Conservation (phyloP, 2,888 invertebrate species). For the Plebejus argus region DNA sequence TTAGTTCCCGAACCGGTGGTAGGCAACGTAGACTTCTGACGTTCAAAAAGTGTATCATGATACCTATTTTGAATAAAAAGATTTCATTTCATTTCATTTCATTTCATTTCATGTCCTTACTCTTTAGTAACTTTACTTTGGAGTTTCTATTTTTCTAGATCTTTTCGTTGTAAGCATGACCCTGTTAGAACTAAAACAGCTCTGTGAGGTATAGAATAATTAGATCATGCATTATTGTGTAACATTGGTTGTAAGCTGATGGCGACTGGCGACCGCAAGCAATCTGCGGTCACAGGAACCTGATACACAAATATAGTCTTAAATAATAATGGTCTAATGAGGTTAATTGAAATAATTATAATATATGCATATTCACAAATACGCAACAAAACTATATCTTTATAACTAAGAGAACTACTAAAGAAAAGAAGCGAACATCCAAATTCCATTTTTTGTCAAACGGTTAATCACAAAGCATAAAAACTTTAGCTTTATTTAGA, state of each 20-base stretch:
- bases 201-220: background rate
- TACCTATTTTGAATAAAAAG: too few relatives aligned
- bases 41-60: too few relatives aligned
- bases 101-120: too few relatives aligned
- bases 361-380: background rate
- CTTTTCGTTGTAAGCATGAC: background rate
- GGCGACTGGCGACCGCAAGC: slow-evolving; percentile 12
- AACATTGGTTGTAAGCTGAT: background rate
- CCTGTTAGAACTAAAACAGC: background rate
- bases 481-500: too few relatives aligned
- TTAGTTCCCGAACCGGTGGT: too few relatives aligned
- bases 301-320: background rate
- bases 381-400: background rate
- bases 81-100: too few relatives aligned
- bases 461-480: too few relatives aligned
- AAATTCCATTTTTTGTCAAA: too few relatives aligned
- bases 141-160: background rate
- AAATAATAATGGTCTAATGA: background rate
- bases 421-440: background rate
- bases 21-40: too few relatives aligned
- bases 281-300: slow-evolving; percentile 9
- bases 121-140: background rate
- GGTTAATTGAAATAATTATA: background rate
- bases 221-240: slow-evolving; percentile 15
- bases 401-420: background rate